These are phyloP conservation scores for Octomys mimax DNA, from an alignment of 2,797 vertebrate species.

Conservation along the genomic window DNA sequence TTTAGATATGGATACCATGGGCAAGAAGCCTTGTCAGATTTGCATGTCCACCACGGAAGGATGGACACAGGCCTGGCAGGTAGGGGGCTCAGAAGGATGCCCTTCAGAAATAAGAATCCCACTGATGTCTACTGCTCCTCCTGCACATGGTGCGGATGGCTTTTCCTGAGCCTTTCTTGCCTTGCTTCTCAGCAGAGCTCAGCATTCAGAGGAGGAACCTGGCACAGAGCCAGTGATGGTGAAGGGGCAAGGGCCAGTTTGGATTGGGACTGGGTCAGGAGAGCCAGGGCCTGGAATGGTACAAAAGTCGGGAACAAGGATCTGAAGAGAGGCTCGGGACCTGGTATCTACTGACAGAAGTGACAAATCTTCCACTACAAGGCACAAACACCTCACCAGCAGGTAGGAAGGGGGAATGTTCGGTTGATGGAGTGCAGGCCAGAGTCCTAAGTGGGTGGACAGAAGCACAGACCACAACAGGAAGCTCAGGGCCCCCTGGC, in stretches of 20 bases:
- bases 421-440: neutral
- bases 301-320: neutral
- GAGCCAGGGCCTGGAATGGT: too few relatives aligned
- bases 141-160: neutral
- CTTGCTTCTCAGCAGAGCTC: neutral
- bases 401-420: neutral
- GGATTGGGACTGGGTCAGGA: too few relatives aligned
- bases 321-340: neutral
- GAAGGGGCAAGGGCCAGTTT: neutral
- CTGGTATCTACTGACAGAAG: neutral
- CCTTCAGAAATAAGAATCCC: neutral
- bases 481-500: neutral
- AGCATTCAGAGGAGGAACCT: neutral
- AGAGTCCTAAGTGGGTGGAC: neutral
- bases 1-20: neutral
- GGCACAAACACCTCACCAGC: neutral
- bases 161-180: accelerated
- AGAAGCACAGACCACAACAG: neutral
- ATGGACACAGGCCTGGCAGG: neutral
- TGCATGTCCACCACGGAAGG: neutral
- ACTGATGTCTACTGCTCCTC: neutral
- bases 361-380: neutral
- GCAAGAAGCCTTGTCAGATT: neutral
- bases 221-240: neutral
- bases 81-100: neutral